A percentile compares a stretch with the other conserved stretches of the same genome.
phyloP scores from a whole-genome alignment of 2,797 vertebrate genomes.

The Periophthalmus magnuspinnatus region DNA sequence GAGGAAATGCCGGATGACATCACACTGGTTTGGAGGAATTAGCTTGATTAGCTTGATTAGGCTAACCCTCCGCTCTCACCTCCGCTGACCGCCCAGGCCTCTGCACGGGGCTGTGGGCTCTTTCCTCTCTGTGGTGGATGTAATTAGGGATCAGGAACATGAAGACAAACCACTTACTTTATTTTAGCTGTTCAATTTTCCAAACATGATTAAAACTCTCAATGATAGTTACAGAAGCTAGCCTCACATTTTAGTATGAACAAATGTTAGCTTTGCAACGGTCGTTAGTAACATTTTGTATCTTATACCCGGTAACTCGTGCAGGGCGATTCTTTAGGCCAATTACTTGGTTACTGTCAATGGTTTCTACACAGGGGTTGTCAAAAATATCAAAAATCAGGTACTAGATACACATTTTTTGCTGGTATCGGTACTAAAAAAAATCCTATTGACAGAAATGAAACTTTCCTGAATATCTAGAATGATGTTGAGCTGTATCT shows the following conservation, averaged over 20 bases:
- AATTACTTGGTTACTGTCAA: too few relatives aligned
- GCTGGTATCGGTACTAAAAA: too few relatives aligned
- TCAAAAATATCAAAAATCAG: too few relatives aligned
- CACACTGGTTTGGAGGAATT: constrained; percentile 66
- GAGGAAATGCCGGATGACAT: constrained; percentile 75
- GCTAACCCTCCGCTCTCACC: constrained; percentile 70
- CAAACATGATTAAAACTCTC: background rate
- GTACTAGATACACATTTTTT: too few relatives aligned
- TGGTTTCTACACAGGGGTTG: too few relatives aligned
- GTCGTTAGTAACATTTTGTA: too few relatives aligned
- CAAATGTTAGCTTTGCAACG: too few relatives aligned
- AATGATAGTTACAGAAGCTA: background rate
- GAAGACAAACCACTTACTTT: constrained; percentile 5
- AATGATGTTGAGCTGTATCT: too few relatives aligned
- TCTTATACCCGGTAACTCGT: too few relatives aligned
- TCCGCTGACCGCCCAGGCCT: constrained; percentile 49
- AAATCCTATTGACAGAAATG: too few relatives aligned
- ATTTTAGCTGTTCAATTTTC: background rate
- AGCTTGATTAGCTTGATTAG: constrained; percentile 72
- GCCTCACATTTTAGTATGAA: background rate
- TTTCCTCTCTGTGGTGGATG: constrained; percentile 37
- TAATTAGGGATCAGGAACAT: constrained; percentile 59
- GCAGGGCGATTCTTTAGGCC: too few relatives aligned
- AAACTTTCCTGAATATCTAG: too few relatives aligned
- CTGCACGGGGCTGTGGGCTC: background rate